Evolutionary conservation across 2,888 invertebrate species (phyloP).

Genomic region (Catonia carolina): DNA sequence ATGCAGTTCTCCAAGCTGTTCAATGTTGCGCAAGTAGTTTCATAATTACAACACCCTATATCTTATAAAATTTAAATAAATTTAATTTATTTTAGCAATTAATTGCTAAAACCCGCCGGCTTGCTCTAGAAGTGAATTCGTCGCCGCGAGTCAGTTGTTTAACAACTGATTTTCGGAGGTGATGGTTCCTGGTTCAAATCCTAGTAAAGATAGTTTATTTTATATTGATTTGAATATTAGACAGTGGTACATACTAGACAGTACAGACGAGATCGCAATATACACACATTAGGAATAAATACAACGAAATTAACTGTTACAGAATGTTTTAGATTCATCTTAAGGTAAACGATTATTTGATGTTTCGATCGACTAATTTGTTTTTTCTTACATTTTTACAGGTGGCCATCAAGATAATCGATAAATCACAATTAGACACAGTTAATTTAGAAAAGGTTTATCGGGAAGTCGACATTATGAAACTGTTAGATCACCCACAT

Average conservation of each 20-base stretch:
- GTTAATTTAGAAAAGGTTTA: slow-evolving; percentile 92
- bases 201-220: neutral
- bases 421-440: slow-evolving; percentile 84
- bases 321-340: no score
- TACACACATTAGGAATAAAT: no score
- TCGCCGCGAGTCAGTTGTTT: neutral
- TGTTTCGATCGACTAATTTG: no score
- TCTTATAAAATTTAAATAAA: no score
- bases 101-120: neutral
- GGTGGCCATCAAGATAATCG: slow-evolving; percentile 96
- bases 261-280: no score
- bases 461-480: slow-evolving; percentile 96
- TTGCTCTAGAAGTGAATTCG: neutral
- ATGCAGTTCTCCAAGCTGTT: no score
- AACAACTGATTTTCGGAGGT: no score
- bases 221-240: neutral
- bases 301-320: no score
- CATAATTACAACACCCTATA: no score
- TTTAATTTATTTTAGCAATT: no score
- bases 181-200: neutral
- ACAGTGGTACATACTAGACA: neutral
- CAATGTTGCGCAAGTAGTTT: no score
- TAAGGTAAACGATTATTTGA: no score
- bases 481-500: slow-evolving; percentile 92
- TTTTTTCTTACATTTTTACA: slow-evolving; percentile 47